Evolutionary conservation across 1,140 invertebrate genomes (phyloP).

Genomic region (Calycopis cecrops): DNA sequence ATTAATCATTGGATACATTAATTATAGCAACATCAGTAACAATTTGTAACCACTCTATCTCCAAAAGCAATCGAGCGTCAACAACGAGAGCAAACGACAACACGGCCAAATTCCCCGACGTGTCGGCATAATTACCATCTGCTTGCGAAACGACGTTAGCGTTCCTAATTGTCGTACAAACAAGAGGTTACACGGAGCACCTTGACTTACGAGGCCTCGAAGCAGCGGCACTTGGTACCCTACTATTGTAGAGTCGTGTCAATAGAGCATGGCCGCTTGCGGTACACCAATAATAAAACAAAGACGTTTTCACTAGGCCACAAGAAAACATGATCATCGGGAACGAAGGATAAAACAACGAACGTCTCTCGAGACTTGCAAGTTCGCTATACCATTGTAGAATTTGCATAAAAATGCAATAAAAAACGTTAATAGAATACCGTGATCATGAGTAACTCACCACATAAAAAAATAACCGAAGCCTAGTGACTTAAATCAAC

Average conservation of each 20-base stretch:
- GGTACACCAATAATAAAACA: constrained; percentile 10
- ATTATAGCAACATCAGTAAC: no score
- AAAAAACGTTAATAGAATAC: constrained; percentile 16
- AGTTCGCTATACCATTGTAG: constrained; percentile 1
- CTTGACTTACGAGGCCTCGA: constrained; percentile 56
- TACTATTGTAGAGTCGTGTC: constrained; percentile 48
- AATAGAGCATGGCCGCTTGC: constrained; percentile 50
- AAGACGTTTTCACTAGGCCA: constrained; percentile 26
- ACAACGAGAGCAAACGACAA: no score
- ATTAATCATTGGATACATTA: no score
- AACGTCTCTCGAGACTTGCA: neutral
- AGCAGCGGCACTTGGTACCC: constrained; percentile 31
- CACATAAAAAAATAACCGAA: constrained; percentile 33
- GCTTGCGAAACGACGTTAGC: constrained; percentile 8
- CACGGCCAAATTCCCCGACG: no score
- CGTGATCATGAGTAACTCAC: constrained; percentile 41
- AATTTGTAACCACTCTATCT: no score
- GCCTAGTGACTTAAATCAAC: constrained; percentile 53
- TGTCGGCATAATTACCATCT: constrained; percentile 1
- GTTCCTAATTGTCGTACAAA: constrained; percentile 34
- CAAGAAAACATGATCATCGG: constrained; percentile 1
- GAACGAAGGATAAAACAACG: neutral
- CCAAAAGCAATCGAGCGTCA: no score
- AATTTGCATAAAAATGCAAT: constrained; percentile 16
- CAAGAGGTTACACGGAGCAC: constrained; percentile 36